These are phyloP conservation scores for Thymallus thymallus DNA, from an alignment of 2,113 vertebrate species.

Conservation along the genomic window DNA sequence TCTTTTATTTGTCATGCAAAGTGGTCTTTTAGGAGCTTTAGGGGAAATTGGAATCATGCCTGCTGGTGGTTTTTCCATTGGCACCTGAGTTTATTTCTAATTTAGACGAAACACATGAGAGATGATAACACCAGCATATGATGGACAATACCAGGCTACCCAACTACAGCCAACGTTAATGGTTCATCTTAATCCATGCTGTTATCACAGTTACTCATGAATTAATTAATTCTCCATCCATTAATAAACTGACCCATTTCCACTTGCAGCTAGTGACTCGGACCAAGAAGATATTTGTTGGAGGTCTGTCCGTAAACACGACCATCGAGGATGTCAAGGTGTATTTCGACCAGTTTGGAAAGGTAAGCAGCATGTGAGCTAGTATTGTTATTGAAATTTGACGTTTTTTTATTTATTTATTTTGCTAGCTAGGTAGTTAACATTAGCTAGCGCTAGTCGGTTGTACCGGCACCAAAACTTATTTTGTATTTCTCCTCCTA, in stretches of 20 bases:
- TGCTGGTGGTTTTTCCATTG: not conserved
- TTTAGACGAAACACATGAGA: not conserved
- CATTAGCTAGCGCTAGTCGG: too few relatives aligned
- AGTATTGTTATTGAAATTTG: not conserved
- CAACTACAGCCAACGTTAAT: not conserved
- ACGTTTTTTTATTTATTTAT: too few relatives aligned
- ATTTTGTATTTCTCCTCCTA: too few relatives aligned
- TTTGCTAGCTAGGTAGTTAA: too few relatives aligned
- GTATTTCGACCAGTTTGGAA: constrained; percentile 98
- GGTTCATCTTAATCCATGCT: not conserved
- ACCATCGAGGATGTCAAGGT: constrained; percentile 98
- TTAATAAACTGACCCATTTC: not conserved
- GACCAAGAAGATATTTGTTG: constrained; percentile 99
- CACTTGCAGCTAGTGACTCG: constrained; percentile 92
- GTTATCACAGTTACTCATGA: not conserved
- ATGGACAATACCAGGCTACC: not conserved
- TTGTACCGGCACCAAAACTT: too few relatives aligned
- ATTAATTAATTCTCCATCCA: not conserved
- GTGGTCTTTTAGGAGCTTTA: not conserved
- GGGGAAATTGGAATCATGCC: not conserved
- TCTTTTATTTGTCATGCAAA: not conserved
- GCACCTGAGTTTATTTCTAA: not conserved
- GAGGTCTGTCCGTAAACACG: constrained; percentile 96
- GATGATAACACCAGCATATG: not conserved
- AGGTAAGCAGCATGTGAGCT: constrained; percentile 76